Base-by-base conservation (phyloP, 2,797 vertebrate genomes). In the Girardinus metallicus region DNA sequence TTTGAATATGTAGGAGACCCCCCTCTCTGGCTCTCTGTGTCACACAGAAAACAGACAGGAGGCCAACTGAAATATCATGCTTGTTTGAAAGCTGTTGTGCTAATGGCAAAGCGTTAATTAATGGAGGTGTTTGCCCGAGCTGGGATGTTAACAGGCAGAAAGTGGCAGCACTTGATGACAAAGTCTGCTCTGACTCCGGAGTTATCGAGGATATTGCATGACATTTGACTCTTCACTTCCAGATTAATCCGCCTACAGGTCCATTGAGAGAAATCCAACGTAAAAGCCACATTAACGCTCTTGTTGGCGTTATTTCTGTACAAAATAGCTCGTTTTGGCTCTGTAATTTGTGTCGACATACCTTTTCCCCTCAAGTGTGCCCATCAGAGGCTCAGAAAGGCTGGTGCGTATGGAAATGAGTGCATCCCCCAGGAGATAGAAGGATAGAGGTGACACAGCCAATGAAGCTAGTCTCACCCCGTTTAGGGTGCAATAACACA, bases 41-140 rank as follows among this genome's bases (percentile, higher is more conserved):
- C 83, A 83, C 81, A 75, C 68, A 86, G 80, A 86, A 87, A 91
- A 85, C 73, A 85, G 81, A 85, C 73, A 85, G 81, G 81, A 92
- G 91, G 90, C 86, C 85, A 90, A 84, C 83, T 91, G 91, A 95
- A 94, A 95, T 95, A 93, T 94, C 88, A 95, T 62, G 84, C 90
- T 89, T 94, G 93, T 95, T 96, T 95, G 90, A 96, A 94, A 93
- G 95, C 92, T 88, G 93, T 88, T 86, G 92, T 90, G 87, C 94
- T 96, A 95, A 90, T 95, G 94, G 94, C 91, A 80, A 87, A 88
- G 92, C 92, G 91, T 94, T 96, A 96, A 96, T 97, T 96, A 96
- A 96, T 94, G 86, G 94, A 93, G 93, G 95, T 93, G 94, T 96
- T 96, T 96, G 95, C 95, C 94, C 93, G 94, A 95, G 95, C 95